Evolutionary conservation across 2,797 vertebrate genomes (phyloP), one percentile per base, ranked within the genome.

Genomic region (Pipistrellus pygmaeus): DNA sequence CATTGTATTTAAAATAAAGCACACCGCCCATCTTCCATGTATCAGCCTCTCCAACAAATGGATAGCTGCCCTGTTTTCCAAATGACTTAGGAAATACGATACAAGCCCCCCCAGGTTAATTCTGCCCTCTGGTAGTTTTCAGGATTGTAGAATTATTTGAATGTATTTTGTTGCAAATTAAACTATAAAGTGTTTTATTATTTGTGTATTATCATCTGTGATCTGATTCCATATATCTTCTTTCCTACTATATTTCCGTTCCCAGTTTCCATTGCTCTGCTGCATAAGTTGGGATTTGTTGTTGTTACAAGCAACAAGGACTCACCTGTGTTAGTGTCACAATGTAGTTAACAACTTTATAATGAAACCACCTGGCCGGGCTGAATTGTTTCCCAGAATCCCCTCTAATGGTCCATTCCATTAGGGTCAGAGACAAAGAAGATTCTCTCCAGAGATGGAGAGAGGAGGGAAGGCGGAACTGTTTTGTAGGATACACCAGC

Each of bases 161-260:
- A 60, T 77, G 76, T 53, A 23, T 81, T 90, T 76, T 81, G 41
- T 32, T 38, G n/a, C 21, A 86, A 95, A 87, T 81, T 94, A 68
- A 90, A 84, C 27, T 66, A 23, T 30, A 21, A 85, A 92, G 48
- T 9, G 20, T 55, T 68, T 75, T 60, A 38, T 94, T 86, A 55
- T 17, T 38, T 44, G 44, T 51, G 35, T 53, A n/a, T 55, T 77
- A 32, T 62, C 10, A n/a, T 62, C 76, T 89, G 46, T 48, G 18
- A 87, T 85, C 27, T 75, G 35, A 90, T 41, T 91, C 25, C 23
- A 9, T 35, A 2, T 48, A 77, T 68, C 9, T n/a, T 77, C n/a
- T 53, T 27, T 27, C 21, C 51, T 60, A 18, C 6, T 21, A 0
- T 64, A 2, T 21, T 82, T 73, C 12, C 73, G 68, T 90, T 66